These are phyloP conservation scores for Actenoides lindsayi DNA, from an alignment of 2,113 vertebrate genomes.

Conservation along the genomic window DNA sequence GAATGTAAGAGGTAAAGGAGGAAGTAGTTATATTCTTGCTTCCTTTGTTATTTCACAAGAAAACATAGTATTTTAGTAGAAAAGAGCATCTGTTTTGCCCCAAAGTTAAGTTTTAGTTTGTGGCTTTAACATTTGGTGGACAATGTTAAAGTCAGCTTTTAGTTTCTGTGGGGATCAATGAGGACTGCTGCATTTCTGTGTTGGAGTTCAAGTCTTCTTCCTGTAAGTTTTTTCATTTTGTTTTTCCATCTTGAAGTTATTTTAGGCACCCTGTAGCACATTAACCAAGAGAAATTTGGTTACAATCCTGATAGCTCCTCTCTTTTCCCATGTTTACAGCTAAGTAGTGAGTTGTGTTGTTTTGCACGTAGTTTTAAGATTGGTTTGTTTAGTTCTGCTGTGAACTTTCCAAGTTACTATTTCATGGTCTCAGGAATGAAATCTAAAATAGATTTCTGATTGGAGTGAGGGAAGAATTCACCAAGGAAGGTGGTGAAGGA, in stretches of 20 bases:
- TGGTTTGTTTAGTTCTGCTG: not conserved
- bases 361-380: fast-evolving
- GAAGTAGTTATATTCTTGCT: not conserved
- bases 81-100: fast-evolving
- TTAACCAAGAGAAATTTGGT: not conserved
- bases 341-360: fast-evolving
- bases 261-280: fast-evolving
- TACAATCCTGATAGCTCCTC: not conserved
- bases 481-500: not conserved
- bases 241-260: not conserved
- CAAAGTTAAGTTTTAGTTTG: not conserved
- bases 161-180: not conserved
- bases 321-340: not conserved
- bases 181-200: fast-evolving
- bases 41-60: not conserved
- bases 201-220: not conserved
- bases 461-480: not conserved
- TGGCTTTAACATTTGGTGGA: fast-evolving
- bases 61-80: not conserved
- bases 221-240: not conserved
- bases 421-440: not conserved
- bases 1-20: not conserved
- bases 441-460: not conserved
- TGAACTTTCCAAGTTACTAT: not conserved
- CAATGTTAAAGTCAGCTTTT: fast-evolving